Conservation (phyloP, 2,113 vertebrate species). For the Solenodon paradoxus region DNA sequence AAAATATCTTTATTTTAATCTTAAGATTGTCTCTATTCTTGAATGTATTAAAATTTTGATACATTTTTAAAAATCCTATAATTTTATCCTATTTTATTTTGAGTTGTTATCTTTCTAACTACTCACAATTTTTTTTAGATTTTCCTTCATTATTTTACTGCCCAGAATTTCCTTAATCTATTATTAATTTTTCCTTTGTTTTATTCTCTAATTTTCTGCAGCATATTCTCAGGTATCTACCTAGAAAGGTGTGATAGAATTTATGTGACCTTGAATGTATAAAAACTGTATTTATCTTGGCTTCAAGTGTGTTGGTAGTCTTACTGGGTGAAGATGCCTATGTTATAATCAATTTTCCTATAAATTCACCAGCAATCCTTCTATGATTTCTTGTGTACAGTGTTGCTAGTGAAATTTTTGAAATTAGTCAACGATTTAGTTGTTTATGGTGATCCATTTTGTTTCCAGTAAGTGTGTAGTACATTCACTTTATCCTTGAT, state of each 20-base stretch:
- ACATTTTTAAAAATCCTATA: background rate
- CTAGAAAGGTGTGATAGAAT: background rate
- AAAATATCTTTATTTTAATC: background rate
- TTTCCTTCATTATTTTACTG: background rate
- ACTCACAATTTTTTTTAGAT: background rate
- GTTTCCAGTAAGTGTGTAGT: background rate
- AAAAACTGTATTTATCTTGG: background rate
- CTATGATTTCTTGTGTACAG: background rate
- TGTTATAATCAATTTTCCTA: background rate
- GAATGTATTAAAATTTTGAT: background rate
- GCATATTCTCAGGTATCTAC: background rate
- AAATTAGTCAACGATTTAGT: background rate
- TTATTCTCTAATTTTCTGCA: background rate
- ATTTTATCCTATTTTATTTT: background rate
- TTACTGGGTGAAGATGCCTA: background rate
- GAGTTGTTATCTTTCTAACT: background rate
- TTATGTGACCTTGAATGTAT: background rate
- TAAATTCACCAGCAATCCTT: background rate
- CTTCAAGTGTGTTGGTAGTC: background rate
- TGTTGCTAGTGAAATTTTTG: background rate
- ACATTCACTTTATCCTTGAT: background rate
- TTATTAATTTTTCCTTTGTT: background rate
- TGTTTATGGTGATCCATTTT: background rate
- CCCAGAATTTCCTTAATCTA: background rate
- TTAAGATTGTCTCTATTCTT: background rate